Evolutionary conservation across 2,797 vertebrate species (phyloP).

Genomic region (Anolis apletophallus): DNA sequence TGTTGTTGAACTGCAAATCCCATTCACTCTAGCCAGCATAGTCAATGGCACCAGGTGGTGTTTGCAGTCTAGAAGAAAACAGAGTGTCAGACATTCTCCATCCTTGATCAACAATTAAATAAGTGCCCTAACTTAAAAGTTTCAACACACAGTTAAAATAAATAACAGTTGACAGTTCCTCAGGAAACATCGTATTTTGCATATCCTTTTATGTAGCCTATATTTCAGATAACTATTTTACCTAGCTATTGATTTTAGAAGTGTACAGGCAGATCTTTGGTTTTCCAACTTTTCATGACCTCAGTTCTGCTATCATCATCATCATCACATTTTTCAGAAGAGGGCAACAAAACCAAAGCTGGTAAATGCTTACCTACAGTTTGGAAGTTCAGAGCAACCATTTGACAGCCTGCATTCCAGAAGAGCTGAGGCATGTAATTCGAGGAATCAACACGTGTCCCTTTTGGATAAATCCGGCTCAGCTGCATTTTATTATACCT

Average conservation of each 20-base stretch:
- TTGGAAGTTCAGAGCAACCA: conserved; percentile 98
- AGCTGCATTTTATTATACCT: conserved; percentile 99
- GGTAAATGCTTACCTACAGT: conserved; percentile 86
- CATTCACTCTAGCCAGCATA: not conserved
- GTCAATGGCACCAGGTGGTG: not conserved
- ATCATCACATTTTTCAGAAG: not conserved
- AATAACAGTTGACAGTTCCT: not conserved
- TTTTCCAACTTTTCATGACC: not conserved
- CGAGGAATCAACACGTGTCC: conserved; percentile 96
- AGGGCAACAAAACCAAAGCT: not conserved
- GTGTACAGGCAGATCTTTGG: too few species aligned
- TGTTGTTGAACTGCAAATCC: not conserved
- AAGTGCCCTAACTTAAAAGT: not conserved
- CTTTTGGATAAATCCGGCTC: conserved; percentile 98
- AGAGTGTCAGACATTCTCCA: not conserved
- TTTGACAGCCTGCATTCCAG: conserved; percentile 98
- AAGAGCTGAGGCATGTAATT: conserved; percentile 99
- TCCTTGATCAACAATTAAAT: not conserved
- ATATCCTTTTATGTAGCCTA: not conserved
- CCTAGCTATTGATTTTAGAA: not conserved
- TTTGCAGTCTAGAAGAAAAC: not conserved
- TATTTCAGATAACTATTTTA: not conserved
- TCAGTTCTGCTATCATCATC: not conserved
- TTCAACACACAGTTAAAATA: not conserved
- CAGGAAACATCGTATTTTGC: not conserved